phyloP scores from a whole-genome alignment of 2,888 invertebrate genomes.

The Noctua janthina region DNA sequence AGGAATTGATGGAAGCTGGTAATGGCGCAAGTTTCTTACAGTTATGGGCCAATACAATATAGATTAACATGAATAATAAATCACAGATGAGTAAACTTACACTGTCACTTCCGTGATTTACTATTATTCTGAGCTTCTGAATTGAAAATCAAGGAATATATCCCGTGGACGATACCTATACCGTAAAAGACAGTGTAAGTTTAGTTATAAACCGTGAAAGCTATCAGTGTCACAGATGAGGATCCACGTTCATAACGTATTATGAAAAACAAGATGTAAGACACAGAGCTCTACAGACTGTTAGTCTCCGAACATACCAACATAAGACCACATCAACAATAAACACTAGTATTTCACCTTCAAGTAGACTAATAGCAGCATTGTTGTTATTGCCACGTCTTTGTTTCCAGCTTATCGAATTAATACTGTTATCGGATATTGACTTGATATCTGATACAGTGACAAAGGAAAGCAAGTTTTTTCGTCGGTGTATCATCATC shows the following conservation, averaged over 20 bases:
- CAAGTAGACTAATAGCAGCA: not conserved
- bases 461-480: conserved; percentile 42
- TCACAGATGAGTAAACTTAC: not conserved
- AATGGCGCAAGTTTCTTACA: not conserved
- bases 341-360: not conserved
- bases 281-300: not conserved
- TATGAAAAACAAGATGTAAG: not conserved
- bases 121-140: too few species aligned
- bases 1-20: not conserved
- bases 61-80: not conserved
- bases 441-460: conserved; percentile 27
- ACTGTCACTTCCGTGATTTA: too few species aligned
- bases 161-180: too few species aligned
- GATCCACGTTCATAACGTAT: not conserved
- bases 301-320: not conserved
- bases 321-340: conserved; percentile 2
- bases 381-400: conserved; percentile 31
- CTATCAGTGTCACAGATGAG: not conserved
- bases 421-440: conserved; percentile 44
- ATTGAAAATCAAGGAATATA: too few species aligned
- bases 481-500: not conserved
- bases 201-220: too few species aligned
- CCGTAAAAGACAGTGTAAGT: too few species aligned
- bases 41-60: not conserved
- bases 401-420: conserved; percentile 49